A percentile compares a stretch with the other conserved stretches of the same genome.
Evolutionary conservation across 2,888 invertebrate genomes (phyloP).

Genomic region (Idaea straminata): DNA sequence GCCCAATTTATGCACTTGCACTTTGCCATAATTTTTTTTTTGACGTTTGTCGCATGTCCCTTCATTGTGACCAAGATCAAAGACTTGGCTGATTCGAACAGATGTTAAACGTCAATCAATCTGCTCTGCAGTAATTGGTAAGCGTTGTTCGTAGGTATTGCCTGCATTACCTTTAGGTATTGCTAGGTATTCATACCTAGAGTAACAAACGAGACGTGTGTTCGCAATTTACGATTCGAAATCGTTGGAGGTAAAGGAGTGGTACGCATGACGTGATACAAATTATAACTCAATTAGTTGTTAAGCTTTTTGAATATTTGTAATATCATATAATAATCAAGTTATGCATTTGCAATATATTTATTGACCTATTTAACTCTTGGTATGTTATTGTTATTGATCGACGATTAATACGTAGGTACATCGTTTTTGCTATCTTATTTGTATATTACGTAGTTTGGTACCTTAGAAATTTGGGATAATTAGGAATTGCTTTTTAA

Average conservation of each 20-base stretch:
- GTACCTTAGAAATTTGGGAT: no score
- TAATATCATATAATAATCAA: no score
- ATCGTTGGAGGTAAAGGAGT: neutral
- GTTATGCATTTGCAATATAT: no score
- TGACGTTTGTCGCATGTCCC: slow-evolving; percentile 19
- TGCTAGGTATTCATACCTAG: neutral
- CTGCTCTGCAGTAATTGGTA: slow-evolving; percentile 35
- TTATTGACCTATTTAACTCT: no score
- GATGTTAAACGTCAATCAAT: slow-evolving; percentile 35
- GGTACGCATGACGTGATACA: neutral
- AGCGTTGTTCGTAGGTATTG: slow-evolving; percentile 26
- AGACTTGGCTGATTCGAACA: slow-evolving; percentile 8
- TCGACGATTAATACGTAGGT: neutral
- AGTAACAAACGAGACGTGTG: neutral
- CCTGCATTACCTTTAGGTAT: slow-evolving; percentile 5
- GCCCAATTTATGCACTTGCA: no score
- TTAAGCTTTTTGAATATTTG: neutral
- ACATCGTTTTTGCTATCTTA: neutral
- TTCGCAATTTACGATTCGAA: neutral
- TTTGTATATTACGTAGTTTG: no score
- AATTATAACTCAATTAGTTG: neutral
- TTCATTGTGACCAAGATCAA: neutral
- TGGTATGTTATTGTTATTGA: no score
- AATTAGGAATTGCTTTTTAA: neutral
- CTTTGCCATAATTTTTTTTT: slow-evolving; percentile 20